Base-by-base conservation (phyloP, 2,113 vertebrate genomes). In the Pachycephala philippinensis region DNA sequence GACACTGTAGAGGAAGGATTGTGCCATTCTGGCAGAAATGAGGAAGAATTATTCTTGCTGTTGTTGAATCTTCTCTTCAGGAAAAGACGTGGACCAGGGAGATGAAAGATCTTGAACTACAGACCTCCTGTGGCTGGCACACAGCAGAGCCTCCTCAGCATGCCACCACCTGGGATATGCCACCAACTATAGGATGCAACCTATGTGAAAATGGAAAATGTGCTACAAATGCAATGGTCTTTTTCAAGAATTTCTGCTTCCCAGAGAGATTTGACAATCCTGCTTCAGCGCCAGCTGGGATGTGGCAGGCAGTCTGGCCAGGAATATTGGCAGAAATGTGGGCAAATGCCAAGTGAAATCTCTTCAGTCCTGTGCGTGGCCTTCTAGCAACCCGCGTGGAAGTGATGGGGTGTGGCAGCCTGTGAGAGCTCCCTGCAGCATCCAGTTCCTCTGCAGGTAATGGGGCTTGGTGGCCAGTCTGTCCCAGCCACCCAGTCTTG, bases 361-460 rank as follows among this genome's bases (percentile, higher is more conserved):
- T 91, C 84, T 89, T 84, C 53, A 75, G 35, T 84, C 24, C 35
- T 0, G 0, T 37, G 24, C 4, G 18, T 35, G 87, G 27, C 52
- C 69, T 39, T 54, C 52, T 19, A 47, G 16, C 33, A 49, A 8
- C 31, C 63, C 0, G 0, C 20, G 56, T 0, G 0, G 68, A 30
- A 40, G 82, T 0, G 2, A 44, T 54, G 52, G 0, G 5, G 1
- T 0, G 0, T 33, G 49, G 31, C 0, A 0, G 31, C 27, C n/a
- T 1, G 0, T 10, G 56, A 57, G 11, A 37, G 15, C 17, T 59
- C 42, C 20, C 15, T 11, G 49, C 37, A 50, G 57, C 57, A 47
- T 35, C 1, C 1, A 21, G 53, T 39, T 57, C 31, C 9, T 40
- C n/a, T 50, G 35, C 33, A 86, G n/a, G 50, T 77, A 15, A 4